Conservation (phyloP, 2,888 invertebrate species). For the Dryocosmus kuriphilus region DNA sequence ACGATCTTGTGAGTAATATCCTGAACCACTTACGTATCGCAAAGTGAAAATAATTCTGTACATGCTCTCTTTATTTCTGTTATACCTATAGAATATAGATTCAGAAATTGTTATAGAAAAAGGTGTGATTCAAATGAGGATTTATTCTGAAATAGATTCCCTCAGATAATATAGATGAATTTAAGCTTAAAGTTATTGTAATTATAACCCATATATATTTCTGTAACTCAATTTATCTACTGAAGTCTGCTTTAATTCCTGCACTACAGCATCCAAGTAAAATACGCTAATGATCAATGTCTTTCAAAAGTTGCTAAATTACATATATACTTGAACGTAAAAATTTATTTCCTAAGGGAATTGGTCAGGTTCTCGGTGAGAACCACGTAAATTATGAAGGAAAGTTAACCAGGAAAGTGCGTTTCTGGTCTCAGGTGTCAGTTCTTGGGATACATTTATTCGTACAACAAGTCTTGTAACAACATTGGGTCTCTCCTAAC, state of each 20-base stretch:
- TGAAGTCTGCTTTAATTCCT: background rate
- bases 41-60: constrained; percentile 1
- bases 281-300: background rate
- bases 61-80: constrained; percentile 8
- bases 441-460: background rate
- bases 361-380: background rate
- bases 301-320: background rate
- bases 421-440: background rate
- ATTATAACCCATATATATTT: background rate
- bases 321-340: background rate
- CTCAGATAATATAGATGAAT: background rate
- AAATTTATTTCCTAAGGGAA: background rate
- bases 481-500: background rate
- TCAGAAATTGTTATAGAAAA: background rate
- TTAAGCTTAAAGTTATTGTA: too few species aligned
- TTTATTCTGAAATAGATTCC: too few species aligned
- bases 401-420: background rate
- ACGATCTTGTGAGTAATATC: constrained; percentile 35
- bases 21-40: constrained; percentile 28
- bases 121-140: background rate
- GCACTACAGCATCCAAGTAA: background rate
- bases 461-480: background rate
- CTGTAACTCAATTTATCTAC: background rate
- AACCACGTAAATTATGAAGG: constrained; percentile 4
- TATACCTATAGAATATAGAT: background rate